Evolutionary conservation across 30 jellyfish, hydroid and myxozoan genomes (phyloP).

Genomic region (Aurelia aurita complex sp. Pacific): DNA sequence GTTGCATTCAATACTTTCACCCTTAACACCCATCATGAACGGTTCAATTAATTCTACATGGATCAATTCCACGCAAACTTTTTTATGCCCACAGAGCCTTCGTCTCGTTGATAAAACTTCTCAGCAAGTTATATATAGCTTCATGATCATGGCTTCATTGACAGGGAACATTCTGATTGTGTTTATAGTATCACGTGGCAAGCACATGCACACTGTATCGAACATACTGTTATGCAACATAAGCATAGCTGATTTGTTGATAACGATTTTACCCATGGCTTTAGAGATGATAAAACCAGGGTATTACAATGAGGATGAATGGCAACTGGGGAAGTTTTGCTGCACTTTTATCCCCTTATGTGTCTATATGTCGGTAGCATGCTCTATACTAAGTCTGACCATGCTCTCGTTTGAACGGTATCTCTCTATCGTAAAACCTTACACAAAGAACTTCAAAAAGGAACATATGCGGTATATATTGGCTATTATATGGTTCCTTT

Average conservation of each 20-base stretch:
- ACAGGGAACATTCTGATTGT: conserved; percentile 72
- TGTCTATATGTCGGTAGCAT: conserved; percentile 76
- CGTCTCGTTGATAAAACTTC: background rate
- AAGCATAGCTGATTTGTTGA: conserved; percentile 73
- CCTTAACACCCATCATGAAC: too few species aligned
- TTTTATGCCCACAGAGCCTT: background rate
- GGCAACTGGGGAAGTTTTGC: conserved; percentile 81
- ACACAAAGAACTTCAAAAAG: conserved; percentile 22
- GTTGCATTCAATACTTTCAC: too few species aligned
- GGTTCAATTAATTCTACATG: background rate
- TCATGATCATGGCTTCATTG: conserved; percentile 60
- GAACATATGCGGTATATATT: conserved; percentile 9
- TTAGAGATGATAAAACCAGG: conserved; percentile 62
- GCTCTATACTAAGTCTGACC: conserved; percentile 63
- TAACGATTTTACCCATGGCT: conserved; percentile 72
- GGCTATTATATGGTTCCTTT: conserved; percentile 60
- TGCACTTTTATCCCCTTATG: conserved; percentile 57
- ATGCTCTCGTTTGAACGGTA: conserved; percentile 76
- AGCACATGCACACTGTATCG: conserved; percentile 74
- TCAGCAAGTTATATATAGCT: conserved; percentile 18
- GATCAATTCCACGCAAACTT: background rate
- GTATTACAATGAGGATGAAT: conserved; percentile 33
- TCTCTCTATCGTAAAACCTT: conserved; percentile 65
- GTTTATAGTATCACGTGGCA: conserved; percentile 27
- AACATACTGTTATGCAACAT: conserved; percentile 70